phyloP scores from a whole-genome alignment of 2,797 vertebrate species.

The Lophius americanus region DNA sequence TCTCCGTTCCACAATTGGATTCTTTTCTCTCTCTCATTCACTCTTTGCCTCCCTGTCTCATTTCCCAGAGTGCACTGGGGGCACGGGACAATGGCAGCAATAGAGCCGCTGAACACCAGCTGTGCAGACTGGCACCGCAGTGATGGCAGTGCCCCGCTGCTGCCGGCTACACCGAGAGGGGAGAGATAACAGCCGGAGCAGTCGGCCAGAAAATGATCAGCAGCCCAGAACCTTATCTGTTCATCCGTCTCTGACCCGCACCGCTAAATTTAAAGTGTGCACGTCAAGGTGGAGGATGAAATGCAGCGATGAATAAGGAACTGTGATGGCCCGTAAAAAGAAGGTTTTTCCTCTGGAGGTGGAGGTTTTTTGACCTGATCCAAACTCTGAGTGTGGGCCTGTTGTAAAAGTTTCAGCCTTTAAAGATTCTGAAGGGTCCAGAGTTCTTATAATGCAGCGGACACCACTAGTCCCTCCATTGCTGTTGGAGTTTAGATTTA shows the following conservation, averaged over 20 bases:
- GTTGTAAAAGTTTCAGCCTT: background rate
- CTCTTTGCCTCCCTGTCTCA: slow-evolving; percentile 50
- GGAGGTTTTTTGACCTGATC: background rate
- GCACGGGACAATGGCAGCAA: slow-evolving; percentile 67
- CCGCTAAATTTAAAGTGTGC: background rate
- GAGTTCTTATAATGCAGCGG: no score
- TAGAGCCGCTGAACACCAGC: slow-evolving; percentile 55
- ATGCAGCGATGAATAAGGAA: no score
- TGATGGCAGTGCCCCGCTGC: slow-evolving; percentile 44
- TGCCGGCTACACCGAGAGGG: slow-evolving; percentile 58
- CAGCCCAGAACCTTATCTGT: slow-evolving; percentile 1
- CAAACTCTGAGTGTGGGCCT: background rate
- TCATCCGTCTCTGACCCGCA: slow-evolving; percentile 19
- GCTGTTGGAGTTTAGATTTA: no score
- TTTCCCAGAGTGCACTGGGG: slow-evolving; percentile 56
- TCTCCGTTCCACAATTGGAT: slow-evolving; percentile 61
- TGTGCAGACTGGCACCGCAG: slow-evolving; percentile 65
- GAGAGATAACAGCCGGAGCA: slow-evolving; percentile 35
- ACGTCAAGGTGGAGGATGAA: slow-evolving; percentile 1
- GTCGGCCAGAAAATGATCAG: slow-evolving; percentile 34
- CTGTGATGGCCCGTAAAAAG: no score
- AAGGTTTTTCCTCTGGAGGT: slow-evolving; percentile 9
- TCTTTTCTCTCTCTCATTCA: slow-evolving; percentile 52
- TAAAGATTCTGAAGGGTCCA: background rate
- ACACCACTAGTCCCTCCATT: no score